Evolutionary conservation across 1,140 invertebrate genomes (phyloP).

Genomic region (Lepidurus couesii): DNA sequence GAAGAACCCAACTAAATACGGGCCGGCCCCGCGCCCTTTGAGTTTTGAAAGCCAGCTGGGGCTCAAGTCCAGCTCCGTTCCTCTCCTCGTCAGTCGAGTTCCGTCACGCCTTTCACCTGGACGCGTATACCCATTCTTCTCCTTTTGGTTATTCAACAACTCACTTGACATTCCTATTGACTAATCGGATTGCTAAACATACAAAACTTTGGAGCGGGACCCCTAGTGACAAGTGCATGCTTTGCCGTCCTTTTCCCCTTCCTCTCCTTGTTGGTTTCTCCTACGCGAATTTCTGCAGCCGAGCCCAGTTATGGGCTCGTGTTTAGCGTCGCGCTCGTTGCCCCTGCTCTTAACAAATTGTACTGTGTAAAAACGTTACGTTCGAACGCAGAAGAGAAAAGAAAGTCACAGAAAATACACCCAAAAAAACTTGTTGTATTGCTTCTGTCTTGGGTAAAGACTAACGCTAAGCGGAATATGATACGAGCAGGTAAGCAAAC

Average conservation of each 20-base stretch:
- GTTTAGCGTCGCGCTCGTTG: neutral
- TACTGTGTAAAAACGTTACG: neutral
- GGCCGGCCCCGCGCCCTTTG: conserved; percentile 15
- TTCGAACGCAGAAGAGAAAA: neutral
- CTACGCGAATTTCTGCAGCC: neutral
- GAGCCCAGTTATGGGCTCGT: conserved; percentile 10
- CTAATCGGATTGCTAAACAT: conserved; percentile 7
- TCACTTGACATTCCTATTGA: conserved; percentile 15
- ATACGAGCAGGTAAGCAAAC: neutral
- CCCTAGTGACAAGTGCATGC: neutral
- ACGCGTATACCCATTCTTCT: conserved; percentile 21
- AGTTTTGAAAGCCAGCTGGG: conserved; percentile 18
- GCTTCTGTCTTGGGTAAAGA: conserved; percentile 2
- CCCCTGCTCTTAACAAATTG: neutral
- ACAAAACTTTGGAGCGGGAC: neutral
- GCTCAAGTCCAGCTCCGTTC: conserved; percentile 8
- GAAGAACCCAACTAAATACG: conserved; percentile 7
- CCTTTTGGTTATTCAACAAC: conserved; percentile 7
- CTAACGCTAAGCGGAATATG: conserved; percentile 16
- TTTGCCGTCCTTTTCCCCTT: neutral
- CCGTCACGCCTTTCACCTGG: conserved; percentile 16
- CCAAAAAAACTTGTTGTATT: neutral
- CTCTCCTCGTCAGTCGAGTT: conserved; percentile 20
- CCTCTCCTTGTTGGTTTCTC: neutral
- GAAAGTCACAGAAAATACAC: neutral